Evolutionary conservation across 2,888 invertebrate species (phyloP).

Genomic region (Drosophila mulleri): DNA sequence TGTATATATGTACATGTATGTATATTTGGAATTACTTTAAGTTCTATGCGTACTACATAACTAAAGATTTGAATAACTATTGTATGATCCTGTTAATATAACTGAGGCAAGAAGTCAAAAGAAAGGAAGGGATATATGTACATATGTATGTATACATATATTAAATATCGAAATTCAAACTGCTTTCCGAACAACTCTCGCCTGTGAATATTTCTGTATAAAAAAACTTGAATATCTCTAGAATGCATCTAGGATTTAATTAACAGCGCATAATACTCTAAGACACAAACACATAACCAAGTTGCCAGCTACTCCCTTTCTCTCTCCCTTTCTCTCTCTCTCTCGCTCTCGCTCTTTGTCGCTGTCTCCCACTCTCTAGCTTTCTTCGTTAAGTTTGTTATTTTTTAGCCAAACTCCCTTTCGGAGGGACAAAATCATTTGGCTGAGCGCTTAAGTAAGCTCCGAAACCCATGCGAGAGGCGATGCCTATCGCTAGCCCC

Average conservation of each 20-base stretch:
- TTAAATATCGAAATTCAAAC: neutral
- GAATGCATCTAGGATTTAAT: neutral
- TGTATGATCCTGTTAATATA: too few species aligned
- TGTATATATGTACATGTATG: too few species aligned
- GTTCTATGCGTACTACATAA: too few species aligned
- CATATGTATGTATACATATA: neutral
- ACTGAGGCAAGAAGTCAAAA: too few species aligned
- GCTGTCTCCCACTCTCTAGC: neutral
- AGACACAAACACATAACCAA: neutral
- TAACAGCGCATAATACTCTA: neutral
- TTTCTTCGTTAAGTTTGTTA: neutral
- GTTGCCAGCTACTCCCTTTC: neutral
- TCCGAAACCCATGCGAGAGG: slow-evolving; percentile 23
- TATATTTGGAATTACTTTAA: too few species aligned
- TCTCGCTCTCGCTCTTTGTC: neutral
- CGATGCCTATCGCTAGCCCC: slow-evolving; percentile 20
- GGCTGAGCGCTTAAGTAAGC: slow-evolving; percentile 15
- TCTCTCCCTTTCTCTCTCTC: neutral
- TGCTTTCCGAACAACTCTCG: neutral
- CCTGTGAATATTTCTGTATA: neutral
- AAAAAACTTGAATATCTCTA: neutral
- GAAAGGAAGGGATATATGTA: too few species aligned
- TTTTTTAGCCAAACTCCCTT: neutral
- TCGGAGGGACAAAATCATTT: slow-evolving; percentile 20
- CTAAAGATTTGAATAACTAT: too few species aligned